Evolutionary conservation across 2,888 invertebrate species (phyloP), one percentile per base, ranked within the genome.

Genomic region (Biston betularia): DNA sequence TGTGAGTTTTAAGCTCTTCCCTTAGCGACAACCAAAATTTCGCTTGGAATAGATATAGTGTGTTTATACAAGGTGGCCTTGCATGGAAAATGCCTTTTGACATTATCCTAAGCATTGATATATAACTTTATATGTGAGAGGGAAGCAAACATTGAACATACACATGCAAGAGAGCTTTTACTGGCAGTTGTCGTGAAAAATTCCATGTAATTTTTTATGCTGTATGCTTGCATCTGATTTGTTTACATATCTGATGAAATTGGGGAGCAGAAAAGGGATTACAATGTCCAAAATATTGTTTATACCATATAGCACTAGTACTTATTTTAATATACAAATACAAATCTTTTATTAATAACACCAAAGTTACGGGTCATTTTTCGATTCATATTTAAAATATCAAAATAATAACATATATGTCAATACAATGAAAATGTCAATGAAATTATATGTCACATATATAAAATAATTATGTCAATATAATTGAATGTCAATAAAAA

Each of bases 1-100:
- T 73, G 73, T 73, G 65, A 70, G 49, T 75, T 73, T 75, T 71
- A 75, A 70, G 69, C 70, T 73, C 58, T 72, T 70, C 71, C 70
- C 66, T 68, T 63, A 69, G 65, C 69, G 66, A 65, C 65, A 49
- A 57, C 45, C 57, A 38, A 15, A 58, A 58, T 24, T 59, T 35
- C 38, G 53, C 46, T 34, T 45, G 55, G 65, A 59, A 65, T 65
- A 61, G 52, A 61, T 61, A 61, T 65, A 65, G 59, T 53, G 24
- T 55, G 50, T 60, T 61, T 58, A 66, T 62, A 62, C 57, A 58
- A 53, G 57, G 57, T 52, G 46, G 15, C 15, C 44, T 48, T 62
- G 65, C 57, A 62, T 53, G 65, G 34, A 46, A 65, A 56, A 50
- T 46, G 54, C 11, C 58, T 48, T 15, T 48, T 44, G 54, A 9